These are phyloP conservation scores for Ormyrus labotus DNA, from an alignment of 2,888 invertebrate species.

Conservation along the genomic window DNA sequence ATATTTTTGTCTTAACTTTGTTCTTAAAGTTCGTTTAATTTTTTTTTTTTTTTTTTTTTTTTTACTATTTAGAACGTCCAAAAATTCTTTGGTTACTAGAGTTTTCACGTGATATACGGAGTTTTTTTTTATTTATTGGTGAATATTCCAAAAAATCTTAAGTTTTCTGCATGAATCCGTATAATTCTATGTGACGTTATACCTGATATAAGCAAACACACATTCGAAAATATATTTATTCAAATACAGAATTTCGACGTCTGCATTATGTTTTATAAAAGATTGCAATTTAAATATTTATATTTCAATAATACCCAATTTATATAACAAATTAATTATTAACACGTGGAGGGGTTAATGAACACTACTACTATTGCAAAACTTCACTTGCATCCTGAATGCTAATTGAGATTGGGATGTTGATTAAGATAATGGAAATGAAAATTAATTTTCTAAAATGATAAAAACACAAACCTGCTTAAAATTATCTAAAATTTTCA, in stretches of 20 bases:
- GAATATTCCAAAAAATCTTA: neutral
- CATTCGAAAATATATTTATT: slow-evolving; percentile 8
- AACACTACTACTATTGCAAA: slow-evolving; percentile 24
- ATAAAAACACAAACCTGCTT: too few relatives aligned
- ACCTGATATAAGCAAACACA: neutral
- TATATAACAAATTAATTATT: neutral
- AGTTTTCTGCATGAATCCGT: slow-evolving; percentile 37
- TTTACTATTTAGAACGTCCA: neutral
- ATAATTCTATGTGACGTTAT: slow-evolving; percentile 15
- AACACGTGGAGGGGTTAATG: slow-evolving; percentile 49
- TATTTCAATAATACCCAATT: too few relatives aligned
- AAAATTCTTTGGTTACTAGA: slow-evolving; percentile 17
- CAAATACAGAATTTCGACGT: slow-evolving; percentile 50
- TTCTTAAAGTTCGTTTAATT: neutral
- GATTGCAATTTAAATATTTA: too few relatives aligned
- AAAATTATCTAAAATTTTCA: neutral
- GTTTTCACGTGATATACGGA: neutral
- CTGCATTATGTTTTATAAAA: slow-evolving; percentile 24
- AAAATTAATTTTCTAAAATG: too few relatives aligned
- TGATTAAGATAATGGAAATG: too few relatives aligned
- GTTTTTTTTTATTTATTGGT: neutral
- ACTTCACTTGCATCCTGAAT: too few relatives aligned
- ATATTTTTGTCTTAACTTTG: slow-evolving; percentile 56
- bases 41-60: slow-evolving; percentile 20
- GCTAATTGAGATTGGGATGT: too few relatives aligned